Percentiles rank a stretch among this genome's conserved stretches.
Conservation (phyloP, 2,113 vertebrate genomes). For the Rhinopithecus roxellana region DNA sequence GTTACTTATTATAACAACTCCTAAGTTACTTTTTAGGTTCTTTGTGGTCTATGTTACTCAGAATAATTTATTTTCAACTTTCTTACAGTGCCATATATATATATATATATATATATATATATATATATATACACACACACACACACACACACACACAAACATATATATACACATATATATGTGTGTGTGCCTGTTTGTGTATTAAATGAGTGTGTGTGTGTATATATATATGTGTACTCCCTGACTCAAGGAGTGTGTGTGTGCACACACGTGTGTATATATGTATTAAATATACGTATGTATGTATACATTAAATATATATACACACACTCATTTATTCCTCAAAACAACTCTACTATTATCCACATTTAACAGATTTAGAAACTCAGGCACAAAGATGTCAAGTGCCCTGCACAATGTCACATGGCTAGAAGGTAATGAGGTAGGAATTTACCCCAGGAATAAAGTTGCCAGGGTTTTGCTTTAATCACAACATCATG, state of each 20-base stretch:
- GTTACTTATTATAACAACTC: neutral
- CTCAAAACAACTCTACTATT: neutral
- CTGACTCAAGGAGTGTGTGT: too few relatives aligned
- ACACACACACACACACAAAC: too few relatives aligned
- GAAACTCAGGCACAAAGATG: neutral
- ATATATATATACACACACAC: too few relatives aligned
- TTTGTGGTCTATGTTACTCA: neutral
- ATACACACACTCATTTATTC: neutral
- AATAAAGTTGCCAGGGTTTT: neutral
- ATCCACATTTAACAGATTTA: neutral
- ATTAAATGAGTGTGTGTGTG: too few relatives aligned
- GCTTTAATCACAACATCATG: neutral
- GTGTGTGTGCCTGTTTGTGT: too few relatives aligned
- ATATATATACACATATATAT: too few relatives aligned
- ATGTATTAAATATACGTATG: too few relatives aligned
- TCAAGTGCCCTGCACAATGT: neutral
- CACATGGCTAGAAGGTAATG: neutral
- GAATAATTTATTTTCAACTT: neutral
- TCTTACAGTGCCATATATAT: neutral
- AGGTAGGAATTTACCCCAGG: neutral
- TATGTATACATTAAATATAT: too few relatives aligned
- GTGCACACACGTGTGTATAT: fast-evolving
- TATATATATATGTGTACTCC: fast-evolving
- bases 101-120: too few relatives aligned
- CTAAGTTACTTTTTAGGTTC: neutral